These are phyloP conservation scores for Poliocrania exsul DNA, from an alignment of 2,797 vertebrate genomes.

Conservation along the genomic window DNA sequence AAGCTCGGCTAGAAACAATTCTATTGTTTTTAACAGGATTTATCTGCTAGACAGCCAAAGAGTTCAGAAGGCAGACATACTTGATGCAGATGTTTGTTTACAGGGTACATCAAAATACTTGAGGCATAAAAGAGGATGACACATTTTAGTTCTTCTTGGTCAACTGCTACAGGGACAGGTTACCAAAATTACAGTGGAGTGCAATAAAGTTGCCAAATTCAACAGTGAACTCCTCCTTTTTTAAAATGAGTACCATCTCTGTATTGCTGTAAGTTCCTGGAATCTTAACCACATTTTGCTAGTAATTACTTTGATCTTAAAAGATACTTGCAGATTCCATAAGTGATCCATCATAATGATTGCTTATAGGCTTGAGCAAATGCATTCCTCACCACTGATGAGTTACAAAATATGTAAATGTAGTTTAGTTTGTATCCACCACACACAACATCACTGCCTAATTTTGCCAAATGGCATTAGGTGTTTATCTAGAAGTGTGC, in stretches of 20 bases:
- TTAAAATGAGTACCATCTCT: not conserved
- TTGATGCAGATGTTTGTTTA: slow-evolving; percentile 12
- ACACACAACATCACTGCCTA: not conserved
- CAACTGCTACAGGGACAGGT: not conserved
- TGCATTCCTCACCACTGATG: not conserved
- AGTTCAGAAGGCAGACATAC: not conserved
- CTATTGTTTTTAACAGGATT: not conserved
- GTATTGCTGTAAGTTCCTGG: not conserved
- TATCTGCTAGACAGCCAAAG: not conserved
- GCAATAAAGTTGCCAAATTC: not conserved
- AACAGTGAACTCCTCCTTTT: not conserved
- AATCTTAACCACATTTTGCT: slow-evolving; percentile 14
- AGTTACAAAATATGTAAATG: slow-evolving; percentile 28
- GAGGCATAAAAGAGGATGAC: not conserved
- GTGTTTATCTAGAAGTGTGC: not conserved
- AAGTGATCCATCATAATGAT: slow-evolving; percentile 9
- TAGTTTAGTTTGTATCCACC: slow-evolving; percentile 14
- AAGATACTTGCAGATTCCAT: not conserved
- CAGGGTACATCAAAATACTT: not conserved
- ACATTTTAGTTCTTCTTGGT: not conserved
- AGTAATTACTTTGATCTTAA: not conserved
- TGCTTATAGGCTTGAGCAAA: not conserved
- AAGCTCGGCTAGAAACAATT: not conserved
- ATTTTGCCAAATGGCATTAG: not conserved
- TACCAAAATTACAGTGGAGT: not conserved